phyloP scores from a whole-genome alignment of 2,888 invertebrate species.

The Brachyptera risi region DNA sequence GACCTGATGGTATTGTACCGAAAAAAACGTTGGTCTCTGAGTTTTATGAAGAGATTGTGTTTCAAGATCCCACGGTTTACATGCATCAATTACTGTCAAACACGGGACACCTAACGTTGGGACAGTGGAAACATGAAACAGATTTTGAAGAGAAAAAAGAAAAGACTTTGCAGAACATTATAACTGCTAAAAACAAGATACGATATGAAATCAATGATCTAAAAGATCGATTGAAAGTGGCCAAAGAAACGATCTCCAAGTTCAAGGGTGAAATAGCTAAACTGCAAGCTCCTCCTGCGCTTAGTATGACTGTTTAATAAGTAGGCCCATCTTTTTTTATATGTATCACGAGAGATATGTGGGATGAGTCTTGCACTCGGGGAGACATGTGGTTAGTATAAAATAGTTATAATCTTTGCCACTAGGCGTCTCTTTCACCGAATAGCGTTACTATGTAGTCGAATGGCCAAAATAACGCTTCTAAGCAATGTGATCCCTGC shows the following conservation, averaged over 20 bases:
- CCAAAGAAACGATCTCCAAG: slow-evolving; percentile 78
- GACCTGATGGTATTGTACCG: slow-evolving; percentile 48
- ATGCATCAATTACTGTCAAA: slow-evolving; percentile 85
- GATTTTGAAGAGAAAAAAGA: slow-evolving; percentile 82
- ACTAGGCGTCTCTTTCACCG: too few relatives aligned
- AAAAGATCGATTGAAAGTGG: slow-evolving; percentile 77
- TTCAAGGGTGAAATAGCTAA: slow-evolving; percentile 73
- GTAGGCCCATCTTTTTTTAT: too few relatives aligned
- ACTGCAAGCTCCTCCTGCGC: slow-evolving; percentile 31
- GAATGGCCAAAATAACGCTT: too few relatives aligned
- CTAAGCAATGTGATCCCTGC: too few relatives aligned
- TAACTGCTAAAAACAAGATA: slow-evolving; percentile 76
- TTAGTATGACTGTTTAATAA: too few relatives aligned
- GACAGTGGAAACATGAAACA: slow-evolving; percentile 78
- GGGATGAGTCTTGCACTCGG: too few relatives aligned
- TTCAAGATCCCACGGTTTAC: slow-evolving; percentile 82
- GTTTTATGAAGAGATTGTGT: slow-evolving; percentile 93
- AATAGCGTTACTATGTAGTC: too few relatives aligned
- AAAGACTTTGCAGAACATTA: slow-evolving; percentile 70
- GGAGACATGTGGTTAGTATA: too few relatives aligned
- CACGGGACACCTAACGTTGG: slow-evolving; percentile 68
- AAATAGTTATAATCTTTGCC: too few relatives aligned
- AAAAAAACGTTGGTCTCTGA: slow-evolving; percentile 81
- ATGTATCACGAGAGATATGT: too few relatives aligned
- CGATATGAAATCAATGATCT: slow-evolving; percentile 75